Conservation (phyloP, 2,113 vertebrate genomes). For the Apeltes quadracus region DNA sequence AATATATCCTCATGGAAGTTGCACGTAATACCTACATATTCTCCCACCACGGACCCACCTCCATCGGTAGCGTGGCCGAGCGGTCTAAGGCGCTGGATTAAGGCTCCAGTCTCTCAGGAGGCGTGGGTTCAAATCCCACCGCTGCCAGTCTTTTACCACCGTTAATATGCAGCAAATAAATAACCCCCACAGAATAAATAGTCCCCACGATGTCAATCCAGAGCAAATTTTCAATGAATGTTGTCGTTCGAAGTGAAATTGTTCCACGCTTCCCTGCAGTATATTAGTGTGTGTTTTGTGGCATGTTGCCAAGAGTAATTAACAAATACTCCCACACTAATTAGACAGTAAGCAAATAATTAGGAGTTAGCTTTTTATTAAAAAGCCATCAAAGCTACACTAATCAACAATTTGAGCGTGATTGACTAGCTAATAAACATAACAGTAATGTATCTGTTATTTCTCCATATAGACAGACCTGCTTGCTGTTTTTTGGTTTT, state of each 20-base stretch:
- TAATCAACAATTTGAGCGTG: background rate
- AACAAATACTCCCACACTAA: background rate
- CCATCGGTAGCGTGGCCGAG: slow-evolving; percentile 89
- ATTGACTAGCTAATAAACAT: background rate
- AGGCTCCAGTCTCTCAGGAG: slow-evolving; percentile 79
- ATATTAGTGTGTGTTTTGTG: too few species aligned
- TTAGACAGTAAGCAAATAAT: background rate
- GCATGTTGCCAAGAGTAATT: too few species aligned
- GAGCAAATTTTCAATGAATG: too few species aligned
- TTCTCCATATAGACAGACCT: background rate
- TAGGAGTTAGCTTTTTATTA: background rate
- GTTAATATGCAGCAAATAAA: background rate
- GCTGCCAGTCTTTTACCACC: background rate
- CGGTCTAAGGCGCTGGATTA: slow-evolving; percentile 91
- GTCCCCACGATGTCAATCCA: too few species aligned
- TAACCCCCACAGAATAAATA: fast-evolving
- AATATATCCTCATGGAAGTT: background rate
- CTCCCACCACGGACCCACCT: too few species aligned
- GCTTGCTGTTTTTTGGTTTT: background rate
- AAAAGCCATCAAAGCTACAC: background rate
- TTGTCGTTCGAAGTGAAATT: too few species aligned
- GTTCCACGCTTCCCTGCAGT: too few species aligned
- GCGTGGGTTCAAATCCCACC: slow-evolving; percentile 37
- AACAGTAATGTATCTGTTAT: background rate
- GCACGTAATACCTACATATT: too few species aligned